phyloP scores from a whole-genome alignment of 2,888 invertebrate genomes.

The Dicycla oo region DNA sequence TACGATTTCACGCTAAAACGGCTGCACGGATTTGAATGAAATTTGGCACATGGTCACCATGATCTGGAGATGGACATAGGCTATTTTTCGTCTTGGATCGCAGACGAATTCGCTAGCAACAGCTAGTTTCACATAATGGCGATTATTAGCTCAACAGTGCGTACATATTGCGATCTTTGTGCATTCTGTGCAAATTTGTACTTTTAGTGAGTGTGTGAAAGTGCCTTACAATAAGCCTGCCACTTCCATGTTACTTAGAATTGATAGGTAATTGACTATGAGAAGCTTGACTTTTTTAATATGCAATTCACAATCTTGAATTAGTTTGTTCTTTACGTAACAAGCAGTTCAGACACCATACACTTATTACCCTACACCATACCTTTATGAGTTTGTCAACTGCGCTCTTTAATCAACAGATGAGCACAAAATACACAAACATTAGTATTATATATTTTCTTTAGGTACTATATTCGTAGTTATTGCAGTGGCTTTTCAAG shows the following conservation, averaged over 20 bases:
- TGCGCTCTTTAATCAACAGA: too few relatives aligned
- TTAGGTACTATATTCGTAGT: neutral
- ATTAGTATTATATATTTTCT: too few relatives aligned
- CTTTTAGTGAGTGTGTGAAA: slow-evolving; percentile 52
- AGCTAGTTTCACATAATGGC: slow-evolving; percentile 24
- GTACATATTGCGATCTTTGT: slow-evolving; percentile 38
- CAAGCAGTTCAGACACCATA: neutral
- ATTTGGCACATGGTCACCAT: too few relatives aligned
- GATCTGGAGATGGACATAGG: too few relatives aligned
- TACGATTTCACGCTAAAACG: too few relatives aligned
- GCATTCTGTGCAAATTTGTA: slow-evolving; percentile 51
- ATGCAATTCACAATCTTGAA: slow-evolving; percentile 32
- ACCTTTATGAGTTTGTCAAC: too few relatives aligned
- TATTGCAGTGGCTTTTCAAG: neutral
- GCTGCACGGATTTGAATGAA: too few relatives aligned
- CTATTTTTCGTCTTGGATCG: too few relatives aligned
- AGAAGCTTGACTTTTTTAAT: slow-evolving; percentile 23
- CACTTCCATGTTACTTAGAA: slow-evolving; percentile 44
- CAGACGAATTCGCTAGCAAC: too few relatives aligned
- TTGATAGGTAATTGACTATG: slow-evolving; percentile 3
- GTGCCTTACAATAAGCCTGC: slow-evolving; percentile 33
- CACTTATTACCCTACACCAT: too few relatives aligned
- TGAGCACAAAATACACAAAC: too few relatives aligned
- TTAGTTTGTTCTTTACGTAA: neutral
- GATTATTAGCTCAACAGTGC: slow-evolving; percentile 20